Evolutionary conservation across 2,113 vertebrate genomes (phyloP).

Genomic region (Notechis scutatus): DNA sequence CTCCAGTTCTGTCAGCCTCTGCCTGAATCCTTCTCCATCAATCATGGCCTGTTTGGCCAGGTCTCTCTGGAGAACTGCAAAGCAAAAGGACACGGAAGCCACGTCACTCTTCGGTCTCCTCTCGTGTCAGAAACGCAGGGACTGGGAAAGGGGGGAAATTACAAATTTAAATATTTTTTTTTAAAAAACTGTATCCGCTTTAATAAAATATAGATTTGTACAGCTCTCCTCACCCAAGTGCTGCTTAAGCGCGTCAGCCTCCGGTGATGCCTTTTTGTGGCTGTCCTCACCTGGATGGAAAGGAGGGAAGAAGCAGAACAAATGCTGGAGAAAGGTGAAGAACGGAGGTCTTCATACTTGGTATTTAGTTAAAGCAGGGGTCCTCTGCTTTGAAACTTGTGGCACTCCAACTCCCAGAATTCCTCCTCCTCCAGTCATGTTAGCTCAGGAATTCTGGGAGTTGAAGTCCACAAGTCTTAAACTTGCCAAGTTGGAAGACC

Average conservation of each 20-base stretch:
- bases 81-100: background rate
- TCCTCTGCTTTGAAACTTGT: no score
- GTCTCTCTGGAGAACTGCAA: conserved; percentile 62
- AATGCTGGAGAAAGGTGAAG: background rate
- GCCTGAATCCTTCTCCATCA: conserved; percentile 58
- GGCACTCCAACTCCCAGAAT: no score
- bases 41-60: conserved; percentile 53
- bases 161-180: no score
- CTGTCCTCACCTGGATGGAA: conserved; percentile 55
- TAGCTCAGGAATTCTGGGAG: no score
- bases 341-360: background rate
- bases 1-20: conserved; percentile 60
- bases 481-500: no score
- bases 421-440: no score
- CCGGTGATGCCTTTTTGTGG: conserved; percentile 56
- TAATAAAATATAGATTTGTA: no score
- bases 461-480: no score
- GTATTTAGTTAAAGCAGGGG: background rate
- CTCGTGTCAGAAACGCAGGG: background rate
- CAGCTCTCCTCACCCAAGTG: conserved; percentile 61
- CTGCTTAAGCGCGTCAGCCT: conserved; percentile 68
- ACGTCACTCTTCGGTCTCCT: background rate
- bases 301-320: background rate
- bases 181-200: background rate
- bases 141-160: background rate